A percentile compares a stretch with the other conserved stretches of the same genome.
These are phyloP conservation scores for Bubalus kerabau DNA, from an alignment of 2,113 vertebrate genomes.

Conservation along the genomic window DNA sequence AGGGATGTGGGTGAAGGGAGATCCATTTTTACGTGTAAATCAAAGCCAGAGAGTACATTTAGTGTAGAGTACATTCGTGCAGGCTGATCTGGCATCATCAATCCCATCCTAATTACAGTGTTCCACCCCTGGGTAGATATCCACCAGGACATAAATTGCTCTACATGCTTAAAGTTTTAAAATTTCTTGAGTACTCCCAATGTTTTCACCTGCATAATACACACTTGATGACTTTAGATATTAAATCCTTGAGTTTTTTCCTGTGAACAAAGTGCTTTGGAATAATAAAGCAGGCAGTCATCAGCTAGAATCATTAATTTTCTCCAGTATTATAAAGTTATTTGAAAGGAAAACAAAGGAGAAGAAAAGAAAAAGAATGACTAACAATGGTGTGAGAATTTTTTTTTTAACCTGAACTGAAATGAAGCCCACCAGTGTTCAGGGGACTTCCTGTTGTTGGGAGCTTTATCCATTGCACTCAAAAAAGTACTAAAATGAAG, in stretches of 20 bases:
- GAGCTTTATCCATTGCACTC: not conserved
- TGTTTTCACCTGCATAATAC: not conserved
- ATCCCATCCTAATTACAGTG: not conserved
- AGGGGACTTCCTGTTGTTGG: not conserved
- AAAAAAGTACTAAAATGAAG: not conserved
- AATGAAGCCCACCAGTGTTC: not conserved
- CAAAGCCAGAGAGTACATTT: not conserved
- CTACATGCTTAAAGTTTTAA: not conserved
- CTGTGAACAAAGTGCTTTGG: not conserved
- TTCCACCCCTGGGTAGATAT: not conserved
- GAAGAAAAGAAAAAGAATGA: not conserved
- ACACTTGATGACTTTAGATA: not conserved
- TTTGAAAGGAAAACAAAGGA: not conserved
- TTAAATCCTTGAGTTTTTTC: constrained; percentile 2
- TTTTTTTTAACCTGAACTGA: not conserved
- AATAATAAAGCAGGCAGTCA: not conserved
- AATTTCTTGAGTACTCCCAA: not conserved
- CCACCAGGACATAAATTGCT: not conserved
- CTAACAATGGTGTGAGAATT: not conserved
- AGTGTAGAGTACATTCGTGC: not conserved
- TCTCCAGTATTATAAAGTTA: not conserved
- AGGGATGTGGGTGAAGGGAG: not conserved
- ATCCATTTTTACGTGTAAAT: not conserved
- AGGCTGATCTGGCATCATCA: not conserved
- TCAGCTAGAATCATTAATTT: not conserved